Evolutionary conservation across 1,140 invertebrate genomes (phyloP).

Genomic region (Maniola jurtina): DNA sequence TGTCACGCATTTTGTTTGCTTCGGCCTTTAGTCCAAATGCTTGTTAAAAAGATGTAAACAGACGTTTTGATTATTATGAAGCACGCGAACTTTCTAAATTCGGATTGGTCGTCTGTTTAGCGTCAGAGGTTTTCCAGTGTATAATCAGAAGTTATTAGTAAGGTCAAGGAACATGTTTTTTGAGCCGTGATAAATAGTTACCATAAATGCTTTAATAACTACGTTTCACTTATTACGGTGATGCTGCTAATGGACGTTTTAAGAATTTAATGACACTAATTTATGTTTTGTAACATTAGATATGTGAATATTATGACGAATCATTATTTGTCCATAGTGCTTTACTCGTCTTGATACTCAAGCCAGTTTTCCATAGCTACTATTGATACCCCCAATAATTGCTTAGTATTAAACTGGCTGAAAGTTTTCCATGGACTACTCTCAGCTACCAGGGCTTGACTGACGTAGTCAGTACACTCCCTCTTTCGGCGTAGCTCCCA

Average conservation of each 20-base stretch:
- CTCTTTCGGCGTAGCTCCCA: too few relatives aligned
- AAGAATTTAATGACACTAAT: constrained; percentile 13
- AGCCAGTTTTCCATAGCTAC: neutral
- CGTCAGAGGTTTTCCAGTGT: constrained; percentile 56
- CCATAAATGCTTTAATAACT: constrained; percentile 5
- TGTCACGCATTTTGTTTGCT: too few relatives aligned
- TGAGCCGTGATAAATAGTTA: constrained; percentile 15
- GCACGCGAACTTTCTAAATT: constrained; percentile 66
- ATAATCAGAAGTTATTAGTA: constrained; percentile 32
- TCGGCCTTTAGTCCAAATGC: constrained; percentile 18
- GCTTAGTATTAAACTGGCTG: too few relatives aligned
- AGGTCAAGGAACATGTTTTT: constrained; percentile 28
- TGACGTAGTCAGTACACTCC: too few relatives aligned
- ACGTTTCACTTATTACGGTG: constrained; percentile 10
- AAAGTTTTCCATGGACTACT: too few relatives aligned
- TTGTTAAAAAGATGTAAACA: constrained; percentile 57
- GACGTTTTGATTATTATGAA: constrained; percentile 56
- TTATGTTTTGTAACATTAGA: constrained; percentile 8
- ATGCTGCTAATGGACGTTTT: constrained; percentile 12
- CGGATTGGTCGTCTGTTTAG: constrained; percentile 67
- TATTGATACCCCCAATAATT: too few relatives aligned
- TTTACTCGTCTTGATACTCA: neutral
- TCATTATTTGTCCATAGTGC: too few relatives aligned
- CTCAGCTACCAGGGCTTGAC: too few relatives aligned
- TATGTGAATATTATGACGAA: neutral